These are phyloP conservation scores for Sitta carolinensis DNA, from an alignment of 2,797 vertebrate species.

Conservation along the genomic window DNA sequence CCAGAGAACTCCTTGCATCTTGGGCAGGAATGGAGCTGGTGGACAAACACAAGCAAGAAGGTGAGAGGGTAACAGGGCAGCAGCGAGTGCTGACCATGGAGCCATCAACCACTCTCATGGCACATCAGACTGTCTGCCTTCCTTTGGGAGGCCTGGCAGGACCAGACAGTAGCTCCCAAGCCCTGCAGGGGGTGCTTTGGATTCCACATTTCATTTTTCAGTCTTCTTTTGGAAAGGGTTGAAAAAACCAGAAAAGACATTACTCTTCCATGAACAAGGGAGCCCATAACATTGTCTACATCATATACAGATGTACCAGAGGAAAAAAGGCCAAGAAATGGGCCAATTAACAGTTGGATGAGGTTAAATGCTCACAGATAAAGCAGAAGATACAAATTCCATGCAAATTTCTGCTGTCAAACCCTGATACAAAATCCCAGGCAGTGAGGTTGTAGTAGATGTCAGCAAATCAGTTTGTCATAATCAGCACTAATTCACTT, in stretches of 20 bases:
- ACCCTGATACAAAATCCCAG: background rate
- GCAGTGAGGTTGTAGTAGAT: background rate
- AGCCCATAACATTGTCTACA: background rate
- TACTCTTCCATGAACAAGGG: background rate
- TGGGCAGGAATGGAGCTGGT: background rate
- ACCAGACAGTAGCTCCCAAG: background rate
- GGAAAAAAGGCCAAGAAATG: background rate
- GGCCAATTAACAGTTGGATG: background rate
- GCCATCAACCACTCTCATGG: background rate
- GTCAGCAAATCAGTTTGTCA: background rate
- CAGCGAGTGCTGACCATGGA: rapidly evolving
- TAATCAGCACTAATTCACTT: background rate
- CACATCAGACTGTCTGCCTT: background rate
- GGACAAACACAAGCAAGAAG: background rate
- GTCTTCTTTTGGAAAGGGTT: background rate
- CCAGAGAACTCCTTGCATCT: background rate
- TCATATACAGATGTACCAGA: background rate
- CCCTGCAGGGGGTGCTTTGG: background rate
- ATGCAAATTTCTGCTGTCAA: background rate
- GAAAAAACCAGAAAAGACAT: background rate
- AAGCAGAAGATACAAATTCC: background rate
- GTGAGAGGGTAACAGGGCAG: background rate
- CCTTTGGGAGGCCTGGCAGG: background rate
- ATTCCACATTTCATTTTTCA: background rate
- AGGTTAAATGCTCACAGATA: background rate